phyloP scores from a whole-genome alignment of 1,140 invertebrate genomes.

The Phenacoccus solenopsis region DNA sequence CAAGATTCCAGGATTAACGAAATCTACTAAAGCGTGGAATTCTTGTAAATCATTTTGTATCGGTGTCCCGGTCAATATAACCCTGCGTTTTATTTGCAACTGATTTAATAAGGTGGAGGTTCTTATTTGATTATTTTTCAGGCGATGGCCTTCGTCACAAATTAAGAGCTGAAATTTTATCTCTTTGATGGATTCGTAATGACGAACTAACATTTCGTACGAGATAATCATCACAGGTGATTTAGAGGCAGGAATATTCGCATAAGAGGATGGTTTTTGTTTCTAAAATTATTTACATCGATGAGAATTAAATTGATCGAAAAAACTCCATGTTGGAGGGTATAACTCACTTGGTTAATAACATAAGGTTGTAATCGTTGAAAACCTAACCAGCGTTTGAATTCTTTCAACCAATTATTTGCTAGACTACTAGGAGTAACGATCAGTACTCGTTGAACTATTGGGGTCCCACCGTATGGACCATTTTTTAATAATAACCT shows the following conservation, averaged over 20 bases:
- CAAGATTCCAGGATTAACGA: constrained; percentile 51
- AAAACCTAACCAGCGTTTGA: constrained; percentile 51
- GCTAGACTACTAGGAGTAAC: constrained; percentile 56
- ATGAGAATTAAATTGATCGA: neutral
- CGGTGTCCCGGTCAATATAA: constrained; percentile 58
- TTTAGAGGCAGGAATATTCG: constrained; percentile 33
- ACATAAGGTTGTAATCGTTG: constrained; percentile 45
- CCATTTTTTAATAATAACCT: constrained; percentile 53
- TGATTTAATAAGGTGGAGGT: constrained; percentile 40
- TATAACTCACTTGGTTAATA: constrained; percentile 37
- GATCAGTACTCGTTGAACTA: constrained; percentile 43
- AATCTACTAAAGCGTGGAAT: constrained; percentile 47
- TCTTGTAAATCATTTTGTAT: constrained; percentile 61
- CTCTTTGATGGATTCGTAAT: constrained; percentile 40
- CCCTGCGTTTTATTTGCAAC: constrained; percentile 38
- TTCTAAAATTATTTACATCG: constrained; percentile 29
- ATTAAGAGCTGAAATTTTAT: constrained; percentile 49
- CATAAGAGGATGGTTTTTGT: constrained; percentile 42
- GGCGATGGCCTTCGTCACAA: constrained; percentile 53
- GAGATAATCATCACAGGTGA: constrained; percentile 52
- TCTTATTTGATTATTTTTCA: constrained; percentile 51
- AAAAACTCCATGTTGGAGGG: neutral
- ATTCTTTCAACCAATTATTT: constrained; percentile 56
- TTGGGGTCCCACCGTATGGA: constrained; percentile 43
- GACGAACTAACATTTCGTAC: constrained; percentile 56